Evolutionary conservation across 2,888 invertebrate genomes (phyloP).

Genomic region (Alviniconcha strummeri): DNA sequence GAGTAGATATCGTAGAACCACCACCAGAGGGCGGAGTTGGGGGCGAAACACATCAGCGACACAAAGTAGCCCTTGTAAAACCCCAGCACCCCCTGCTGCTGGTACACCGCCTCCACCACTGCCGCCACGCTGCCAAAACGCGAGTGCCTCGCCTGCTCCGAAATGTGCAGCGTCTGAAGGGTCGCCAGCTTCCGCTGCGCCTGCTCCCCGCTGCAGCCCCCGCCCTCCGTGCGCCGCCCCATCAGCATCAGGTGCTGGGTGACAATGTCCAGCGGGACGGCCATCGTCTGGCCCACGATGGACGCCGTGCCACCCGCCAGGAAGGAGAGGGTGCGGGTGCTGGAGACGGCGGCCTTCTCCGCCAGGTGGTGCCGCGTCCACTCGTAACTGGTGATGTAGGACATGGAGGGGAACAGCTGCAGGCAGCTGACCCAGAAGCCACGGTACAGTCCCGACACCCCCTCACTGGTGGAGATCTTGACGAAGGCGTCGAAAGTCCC

Average conservation of each 20-base stretch:
- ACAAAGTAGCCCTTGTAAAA: conserved; percentile 96
- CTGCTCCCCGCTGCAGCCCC: neutral
- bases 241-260: conserved; percentile 98
- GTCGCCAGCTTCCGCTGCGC: conserved; percentile 34
- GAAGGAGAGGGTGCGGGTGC: conserved; percentile 78
- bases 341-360: conserved; percentile 76
- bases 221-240: conserved; percentile 75
- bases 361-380: conserved; percentile 88
- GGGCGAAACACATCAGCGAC: conserved; percentile 93
- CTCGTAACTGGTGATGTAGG: conserved; percentile 95
- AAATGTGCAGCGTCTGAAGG: conserved; percentile 35
- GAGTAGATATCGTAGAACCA: conserved; percentile 94
- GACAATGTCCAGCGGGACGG: conserved; percentile 96
- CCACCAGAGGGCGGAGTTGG: conserved; percentile 99
- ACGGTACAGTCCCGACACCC: conserved; percentile 86
- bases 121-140: conserved; percentile 58
- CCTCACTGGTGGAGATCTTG: conserved; percentile 90
- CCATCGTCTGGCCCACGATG: conserved; percentile 93
- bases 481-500: conserved; percentile 89
- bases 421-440: conserved; percentile 94
- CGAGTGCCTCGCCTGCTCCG: conserved; percentile 32
- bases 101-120: conserved; percentile 86
- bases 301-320: conserved; percentile 87
- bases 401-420: conserved; percentile 76
- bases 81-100: conserved; percentile 87